Evolutionary conservation across 1,140 invertebrate genomes (phyloP), one percentile per base, ranked within the genome.

Genomic region (Diuraphis noxia): DNA sequence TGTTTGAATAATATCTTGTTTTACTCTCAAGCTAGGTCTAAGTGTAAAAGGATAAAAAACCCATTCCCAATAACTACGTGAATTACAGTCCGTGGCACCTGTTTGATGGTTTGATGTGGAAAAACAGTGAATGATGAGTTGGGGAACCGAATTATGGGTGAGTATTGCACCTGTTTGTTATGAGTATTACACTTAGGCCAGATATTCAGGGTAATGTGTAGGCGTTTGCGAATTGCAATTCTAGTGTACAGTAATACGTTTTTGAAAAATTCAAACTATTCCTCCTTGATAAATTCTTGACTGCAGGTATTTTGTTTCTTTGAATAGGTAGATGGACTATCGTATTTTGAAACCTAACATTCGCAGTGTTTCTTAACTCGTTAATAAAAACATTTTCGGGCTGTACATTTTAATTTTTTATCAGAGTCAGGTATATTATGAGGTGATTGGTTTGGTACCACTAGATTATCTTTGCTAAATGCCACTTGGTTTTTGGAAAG

Each of bases 121-220:
- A 89, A 92, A 92, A 91, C 43, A 43, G 77, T 23, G 23, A 36
- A 92, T 91, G 88, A 93, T 93, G 92, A 93, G 92, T 86, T 93
- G 92, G 92, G 92, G 92, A 90, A 92, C 92, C n/a, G 92, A 93
- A 90, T 92, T 93, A 89, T 93, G 92, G 92, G 92, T 93, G 72
- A 92, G 92, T 92, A 56, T 7, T n/a, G n/a, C 56, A 72, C 56
- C 56, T 72, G 56, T 72, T 72, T 63, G 30, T 3, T 63, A 72
- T n/a, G 56, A n/a, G 9, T 63, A n/a, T 17, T 72, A n/a, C 10
- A 17, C 56, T n/a, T 72, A 72, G 13, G 30, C 19, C 56, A 72
- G n/a, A 4, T 72, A 4, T 72, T 72, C 56, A n/a, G 56, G 56
- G 30, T n/a, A n/a, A 72, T 72, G 30, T 13, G 56, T 72, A 72